A percentile compares a stretch with the other conserved stretches of the same genome.
Conservation (phyloP, 2,888 invertebrate species). For the Iphiclides podalirius region DNA sequence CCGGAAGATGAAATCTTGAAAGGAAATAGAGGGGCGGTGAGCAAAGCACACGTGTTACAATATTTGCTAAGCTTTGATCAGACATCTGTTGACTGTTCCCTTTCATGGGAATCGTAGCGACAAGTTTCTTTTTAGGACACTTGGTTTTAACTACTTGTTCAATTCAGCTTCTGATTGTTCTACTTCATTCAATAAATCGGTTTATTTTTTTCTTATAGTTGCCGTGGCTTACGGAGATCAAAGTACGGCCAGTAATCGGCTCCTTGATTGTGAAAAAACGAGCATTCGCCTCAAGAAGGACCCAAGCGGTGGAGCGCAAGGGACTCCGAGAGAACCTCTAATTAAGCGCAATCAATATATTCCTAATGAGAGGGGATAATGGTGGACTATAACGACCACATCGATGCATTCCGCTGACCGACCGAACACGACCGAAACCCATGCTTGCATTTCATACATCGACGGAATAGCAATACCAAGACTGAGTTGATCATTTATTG, state of each 20-base stretch:
- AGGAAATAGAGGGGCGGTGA: slow-evolving; percentile 73
- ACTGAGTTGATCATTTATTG: slow-evolving; percentile 66
- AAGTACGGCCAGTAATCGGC: slow-evolving; percentile 73
- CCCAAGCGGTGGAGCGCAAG: slow-evolving; percentile 62
- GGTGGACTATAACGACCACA: slow-evolving; percentile 73
- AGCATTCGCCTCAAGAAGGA: slow-evolving; percentile 66
- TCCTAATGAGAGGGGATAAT: slow-evolving; percentile 79
- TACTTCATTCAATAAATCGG: slow-evolving; percentile 10
- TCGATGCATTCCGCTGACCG: slow-evolving; percentile 71
- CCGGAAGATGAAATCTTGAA: slow-evolving; percentile 79
- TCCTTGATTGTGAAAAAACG: slow-evolving; percentile 74
- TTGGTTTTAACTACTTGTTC: too few species aligned
- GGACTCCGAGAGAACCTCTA: slow-evolving; percentile 70
- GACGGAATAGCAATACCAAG: slow-evolving; percentile 56
- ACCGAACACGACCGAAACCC: slow-evolving; percentile 59
- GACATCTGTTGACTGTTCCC: slow-evolving; percentile 59
- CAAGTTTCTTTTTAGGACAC: slow-evolving; percentile 33
- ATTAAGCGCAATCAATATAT: slow-evolving; percentile 80
- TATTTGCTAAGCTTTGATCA: slow-evolving; percentile 72
- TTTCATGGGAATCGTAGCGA: slow-evolving; percentile 42
- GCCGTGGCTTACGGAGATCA: slow-evolving; percentile 70
- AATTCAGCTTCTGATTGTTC: slow-evolving; percentile 29
- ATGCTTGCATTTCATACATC: slow-evolving; percentile 64
- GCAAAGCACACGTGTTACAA: slow-evolving; percentile 77
- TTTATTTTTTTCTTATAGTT: slow-evolving; percentile 61